Base-by-base conservation (phyloP, 2,113 vertebrate species). In the Anguilla japonica region DNA sequence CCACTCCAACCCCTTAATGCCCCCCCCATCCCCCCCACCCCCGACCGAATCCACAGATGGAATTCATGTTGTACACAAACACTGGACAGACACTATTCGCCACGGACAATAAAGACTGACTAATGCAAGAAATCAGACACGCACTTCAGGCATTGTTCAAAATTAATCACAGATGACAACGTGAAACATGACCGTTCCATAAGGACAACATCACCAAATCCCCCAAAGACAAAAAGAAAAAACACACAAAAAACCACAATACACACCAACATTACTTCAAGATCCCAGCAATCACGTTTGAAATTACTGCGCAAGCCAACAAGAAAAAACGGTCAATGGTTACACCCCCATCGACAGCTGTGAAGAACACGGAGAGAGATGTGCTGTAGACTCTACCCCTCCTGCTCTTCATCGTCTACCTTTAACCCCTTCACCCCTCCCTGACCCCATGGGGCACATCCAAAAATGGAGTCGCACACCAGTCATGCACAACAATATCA, bases 341-440 rank as follows among this genome's bases (percentile, higher is more conserved):
- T 39, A 41, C 79, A 80, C 79, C 39, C 26, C 11, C 46, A 53
- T 22, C 34, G 93, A 94, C 89, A 81, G 93, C 86, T 82, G 40
- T 41, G 81, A 84, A 81, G 50, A 46, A 50, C 22, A 57, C 57
- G 60, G 79, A 67, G 29, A 57, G 79, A 71, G 75, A 71, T 90
- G 39, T 11, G 16, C 75, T 50, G 22, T 3, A 46, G 43, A 46
- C 43, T 46, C 43, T 46, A 34, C 34, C 34, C 34, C 34, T 34
- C 34, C 34, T 34, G 34, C 34, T 34, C 34, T 34, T 34, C 34
- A 34, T 34, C 34, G 34, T 34, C 50, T 6, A 39, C 53, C 50
- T 83, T 13, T 2, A 20, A 22, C 53, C 34, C 16, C 9, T 88
- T 87, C 5, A 89, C 60, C 90, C n/a, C 16, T 46, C 15, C 81